These are phyloP conservation scores for Cirrhinus molitorella DNA, from an alignment of 2,797 vertebrate species.

Conservation along the genomic window DNA sequence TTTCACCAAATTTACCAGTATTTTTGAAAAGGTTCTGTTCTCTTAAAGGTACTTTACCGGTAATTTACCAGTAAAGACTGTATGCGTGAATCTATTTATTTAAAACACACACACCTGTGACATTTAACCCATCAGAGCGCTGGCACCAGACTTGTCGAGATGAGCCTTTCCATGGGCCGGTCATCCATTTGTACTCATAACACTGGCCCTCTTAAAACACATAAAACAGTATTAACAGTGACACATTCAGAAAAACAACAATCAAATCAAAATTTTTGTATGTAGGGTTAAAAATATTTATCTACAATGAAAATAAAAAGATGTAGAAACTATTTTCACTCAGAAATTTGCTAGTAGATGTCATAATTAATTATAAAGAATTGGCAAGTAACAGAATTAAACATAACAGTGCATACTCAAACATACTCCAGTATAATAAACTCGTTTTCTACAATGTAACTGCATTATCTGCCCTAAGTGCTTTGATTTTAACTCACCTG, in stretches of 20 bases:
- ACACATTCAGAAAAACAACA: neutral
- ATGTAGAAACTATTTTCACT: neutral
- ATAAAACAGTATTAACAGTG: conserved; percentile 2
- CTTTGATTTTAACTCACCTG: conserved; percentile 75
- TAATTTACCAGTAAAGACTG: too few relatives aligned
- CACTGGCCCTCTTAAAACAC: conserved; percentile 86
- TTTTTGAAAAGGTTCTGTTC: too few relatives aligned
- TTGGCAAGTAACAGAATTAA: neutral
- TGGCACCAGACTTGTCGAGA: conserved; percentile 95
- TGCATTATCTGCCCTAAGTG: neutral
- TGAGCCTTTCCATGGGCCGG: conserved; percentile 89
- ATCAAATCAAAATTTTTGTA: neutral
- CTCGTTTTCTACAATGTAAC: neutral
- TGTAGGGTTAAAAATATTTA: neutral
- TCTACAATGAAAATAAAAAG: neutral
- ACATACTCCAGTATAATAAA: neutral
- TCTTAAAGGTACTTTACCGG: too few relatives aligned
- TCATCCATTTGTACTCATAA: conserved; percentile 94
- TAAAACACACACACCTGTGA: conserved; percentile 84
- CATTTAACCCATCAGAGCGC: conserved; percentile 92
- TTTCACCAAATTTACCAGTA: too few relatives aligned
- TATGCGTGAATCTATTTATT: too few relatives aligned
- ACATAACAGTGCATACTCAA: neutral
- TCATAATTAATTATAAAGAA: neutral
- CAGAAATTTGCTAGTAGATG: neutral